Evolutionary conservation across 2,113 vertebrate species (phyloP), one percentile per base, ranked within the genome.

Genomic region (Acanthochromis polyacanthus): DNA sequence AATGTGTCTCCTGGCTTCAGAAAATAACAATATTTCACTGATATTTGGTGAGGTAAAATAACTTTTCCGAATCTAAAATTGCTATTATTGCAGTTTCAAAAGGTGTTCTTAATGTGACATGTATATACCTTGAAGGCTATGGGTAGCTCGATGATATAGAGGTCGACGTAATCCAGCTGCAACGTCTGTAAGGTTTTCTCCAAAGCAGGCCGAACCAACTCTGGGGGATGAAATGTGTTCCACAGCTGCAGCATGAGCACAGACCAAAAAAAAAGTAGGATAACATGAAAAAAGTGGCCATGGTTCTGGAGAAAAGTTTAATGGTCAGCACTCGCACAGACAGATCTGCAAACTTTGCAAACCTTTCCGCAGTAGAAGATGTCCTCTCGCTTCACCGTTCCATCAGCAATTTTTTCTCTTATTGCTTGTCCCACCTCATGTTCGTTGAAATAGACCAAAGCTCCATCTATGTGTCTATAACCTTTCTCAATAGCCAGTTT

Each of bases 341-440:
- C 5, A 52, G 71, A 50, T 3, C 2, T 25, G 40, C 1, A 61
- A 28, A 22, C 11, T 45, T 38, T 48, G 6, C 71, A 62, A 61
- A 98, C 97, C 95, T 98, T 98, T 81, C 98, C 97, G 11, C 97
- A 99, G 90, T 98, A 99, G 86, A 96, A 98, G 40, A 99, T 94
- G 30, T 98, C 97, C 77, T 98, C 95, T 88, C 97, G 85, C 68
- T 86, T 96, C 53, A 97, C 93, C 11, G 86, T 97, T 25, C 97
- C 97, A 79, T 99, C 96, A 25, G 93, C 90, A 50, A 98, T 96
- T 90, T 97, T 98, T 60, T 97, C 96, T 9, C 90, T 91, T 64
- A 98, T 96, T 59, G 96, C 97, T 78, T 96, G 93, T 16, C 98
- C 98, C 4, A 98, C 96, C 59, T 99, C 97, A 0, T 96, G 93